These are phyloP conservation scores for Sebastes nivosus DNA, from an alignment of 2,797 vertebrate species.

Conservation along the genomic window DNA sequence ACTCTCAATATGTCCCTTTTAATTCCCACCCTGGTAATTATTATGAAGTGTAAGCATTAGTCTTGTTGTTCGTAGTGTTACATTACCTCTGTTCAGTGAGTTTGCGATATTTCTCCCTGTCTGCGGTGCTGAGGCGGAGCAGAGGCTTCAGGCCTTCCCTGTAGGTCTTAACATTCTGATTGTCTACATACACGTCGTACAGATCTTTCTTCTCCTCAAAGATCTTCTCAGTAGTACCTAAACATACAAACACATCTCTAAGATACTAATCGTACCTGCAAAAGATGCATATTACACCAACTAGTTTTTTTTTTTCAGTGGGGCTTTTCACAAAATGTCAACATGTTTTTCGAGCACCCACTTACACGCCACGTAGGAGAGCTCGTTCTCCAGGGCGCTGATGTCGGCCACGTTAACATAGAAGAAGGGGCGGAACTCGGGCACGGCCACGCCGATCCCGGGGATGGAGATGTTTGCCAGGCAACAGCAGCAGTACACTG, in stretches of 20 bases:
- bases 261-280: not conserved
- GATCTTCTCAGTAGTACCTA: constrained; percentile 96
- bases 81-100: constrained; percentile 94
- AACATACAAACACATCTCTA: constrained; percentile 3
- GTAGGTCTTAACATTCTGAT: constrained; percentile 95
- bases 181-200: constrained; percentile 95
- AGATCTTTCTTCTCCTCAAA: constrained; percentile 95
- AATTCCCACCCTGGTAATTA: not conserved
- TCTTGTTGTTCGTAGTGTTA: not conserved
- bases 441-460: constrained; percentile 88
- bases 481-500: constrained; percentile 97
- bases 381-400: constrained; percentile 91
- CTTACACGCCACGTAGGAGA: constrained; percentile 96
- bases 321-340: not conserved
- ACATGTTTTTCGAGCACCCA: constrained; percentile 17
- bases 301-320: not conserved
- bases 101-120: constrained; percentile 92
- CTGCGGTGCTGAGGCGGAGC: constrained; percentile 89
- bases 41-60: not conserved
- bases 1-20: not conserved
- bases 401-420: constrained; percentile 95
- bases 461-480: constrained; percentile 94
- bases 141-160: constrained; percentile 90
- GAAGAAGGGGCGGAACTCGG: constrained; percentile 94
- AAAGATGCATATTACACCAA: not conserved